phyloP scores from a whole-genome alignment of 2,113 vertebrate genomes.

The Campylomormyrus numenius region DNA sequence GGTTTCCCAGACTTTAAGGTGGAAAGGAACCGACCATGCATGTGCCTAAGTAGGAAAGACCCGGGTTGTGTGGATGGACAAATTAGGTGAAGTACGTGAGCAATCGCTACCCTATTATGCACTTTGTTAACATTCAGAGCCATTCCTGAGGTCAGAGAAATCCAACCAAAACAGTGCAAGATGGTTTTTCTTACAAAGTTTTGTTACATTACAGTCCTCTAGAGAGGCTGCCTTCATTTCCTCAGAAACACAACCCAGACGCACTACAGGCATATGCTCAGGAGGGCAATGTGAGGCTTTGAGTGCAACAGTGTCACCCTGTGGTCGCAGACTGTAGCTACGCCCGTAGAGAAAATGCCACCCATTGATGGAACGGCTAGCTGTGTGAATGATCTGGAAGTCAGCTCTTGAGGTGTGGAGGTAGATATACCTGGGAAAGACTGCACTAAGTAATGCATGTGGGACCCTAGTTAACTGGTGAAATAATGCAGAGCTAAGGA shows the following conservation, averaged over 20 bases:
- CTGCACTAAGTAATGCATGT: neutral
- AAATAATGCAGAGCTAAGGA: neutral
- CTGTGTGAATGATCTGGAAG: neutral
- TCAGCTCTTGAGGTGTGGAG: neutral
- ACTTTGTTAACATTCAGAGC: neutral
- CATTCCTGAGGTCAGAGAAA: neutral
- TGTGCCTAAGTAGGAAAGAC: neutral
- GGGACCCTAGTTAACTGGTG: neutral
- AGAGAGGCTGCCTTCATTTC: neutral
- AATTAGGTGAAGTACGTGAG: neutral
- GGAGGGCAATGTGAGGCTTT: neutral
- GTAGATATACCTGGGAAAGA: neutral
- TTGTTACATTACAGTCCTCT: neutral
- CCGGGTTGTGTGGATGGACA: neutral
- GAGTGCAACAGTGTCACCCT: neutral
- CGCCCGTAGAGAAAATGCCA: neutral
- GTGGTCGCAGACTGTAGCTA: neutral
- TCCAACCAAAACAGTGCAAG: neutral
- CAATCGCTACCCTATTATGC: neutral
- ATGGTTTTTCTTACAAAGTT: neutral
- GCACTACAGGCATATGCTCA: neutral
- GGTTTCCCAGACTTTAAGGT: neutral
- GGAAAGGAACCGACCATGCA: neutral
- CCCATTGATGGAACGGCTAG: neutral
- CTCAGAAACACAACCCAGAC: neutral